Base-by-base conservation (phyloP, 2,888 invertebrate genomes). In the Nomada lathburiana region DNA sequence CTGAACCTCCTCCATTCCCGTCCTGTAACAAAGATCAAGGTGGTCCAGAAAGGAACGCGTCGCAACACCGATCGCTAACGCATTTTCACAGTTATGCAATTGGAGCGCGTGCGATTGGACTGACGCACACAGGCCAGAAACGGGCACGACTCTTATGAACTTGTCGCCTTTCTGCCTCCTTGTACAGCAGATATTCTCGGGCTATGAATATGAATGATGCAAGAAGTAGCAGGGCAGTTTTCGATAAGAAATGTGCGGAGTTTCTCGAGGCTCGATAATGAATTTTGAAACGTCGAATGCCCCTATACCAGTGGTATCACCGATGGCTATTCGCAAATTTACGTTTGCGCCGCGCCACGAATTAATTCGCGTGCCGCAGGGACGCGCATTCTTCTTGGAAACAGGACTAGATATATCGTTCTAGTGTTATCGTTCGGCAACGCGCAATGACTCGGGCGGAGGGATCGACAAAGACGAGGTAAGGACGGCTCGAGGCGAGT, bases 1-100 rank as follows among this genome's bases (percentile, higher is more conserved):
- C 87, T 89, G 89, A 89, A 89, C 87, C 83, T 82, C 78, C 83
- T 74, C 86, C 86, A 76, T 69, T 74, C 68, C 65, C 65, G 50
- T 55, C 62, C 71, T 59, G 23, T 73, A 84, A 87, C 85, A 88
- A 89, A 90, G 90, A 90, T 90, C 89, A 90, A 90, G 89, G 86
- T 60, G 80, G 82, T 83, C 80, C 76, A 80, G 82, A 86, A 83
- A 74, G 80, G 72, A 73, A 76, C 64, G 53, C 67, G 75, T 75
- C 83, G 81, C 26, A 20, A 47, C 64, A 76, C 65, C 18, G 81
- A 81, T 74, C 23, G 83, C 77, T 73, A 77, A 70, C 76, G 76
- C 81, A 77, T 89, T 82, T 85, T 90, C 84, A 81, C 75, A 83
- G 80, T 90, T 89, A 88, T 80, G 87, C 83, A 89, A 90, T 81